Base-by-base conservation (phyloP, 1,140 invertebrate genomes). In the Temnothorax curvispinosus region DNA sequence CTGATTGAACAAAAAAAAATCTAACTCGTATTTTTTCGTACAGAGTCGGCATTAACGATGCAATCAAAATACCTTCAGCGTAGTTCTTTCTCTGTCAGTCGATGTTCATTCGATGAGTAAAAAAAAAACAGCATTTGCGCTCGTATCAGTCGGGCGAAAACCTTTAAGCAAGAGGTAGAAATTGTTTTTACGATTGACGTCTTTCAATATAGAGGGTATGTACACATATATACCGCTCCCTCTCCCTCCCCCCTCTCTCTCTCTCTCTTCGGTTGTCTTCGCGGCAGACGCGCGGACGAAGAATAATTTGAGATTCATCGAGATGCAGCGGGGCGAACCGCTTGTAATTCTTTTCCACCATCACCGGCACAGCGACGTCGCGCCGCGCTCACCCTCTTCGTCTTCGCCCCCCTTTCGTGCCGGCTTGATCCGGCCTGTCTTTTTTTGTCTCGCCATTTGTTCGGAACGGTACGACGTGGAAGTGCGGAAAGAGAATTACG, bases 261-360 rank as follows among this genome's bases (percentile, higher is more conserved):
- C 47, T 18, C 21, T 5, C 60, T 71, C 52, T 50, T 50, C 9
- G 52, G 50, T n/a, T 60, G n/a, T 60, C 80, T 78, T 32, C n/a
- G 50, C 67, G 38, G 38, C 35, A 54, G 64, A 35, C 82, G 58
- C 32, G 76, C 82, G 76, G 71, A 69, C 58, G 84, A 92, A 91
- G 94, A 95, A 95, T 95, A 95, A 95, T 95, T 94, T 93, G 89
- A 94, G 92, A 95, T 95, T 95, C 94, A 95, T 95, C 93, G 92
- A 89, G 92, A 94, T 94, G 94, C 94, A 94, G 89, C 87, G 86
- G 89, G 90, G 91, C 92, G 91, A 94, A 91, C 92, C 93, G 94
- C 94, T 95, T 95, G 94, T 94, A 94, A 95, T 95, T 95, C 94
- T 93, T 94, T 94, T 93, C 93, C 91, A 92, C 87, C 90, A 87